A percentile compares a stretch with the other conserved stretches of the same genome.
phyloP scores from a whole-genome alignment of 92 coral and sea anemone genomes.

The Porites cylindrica region DNA sequence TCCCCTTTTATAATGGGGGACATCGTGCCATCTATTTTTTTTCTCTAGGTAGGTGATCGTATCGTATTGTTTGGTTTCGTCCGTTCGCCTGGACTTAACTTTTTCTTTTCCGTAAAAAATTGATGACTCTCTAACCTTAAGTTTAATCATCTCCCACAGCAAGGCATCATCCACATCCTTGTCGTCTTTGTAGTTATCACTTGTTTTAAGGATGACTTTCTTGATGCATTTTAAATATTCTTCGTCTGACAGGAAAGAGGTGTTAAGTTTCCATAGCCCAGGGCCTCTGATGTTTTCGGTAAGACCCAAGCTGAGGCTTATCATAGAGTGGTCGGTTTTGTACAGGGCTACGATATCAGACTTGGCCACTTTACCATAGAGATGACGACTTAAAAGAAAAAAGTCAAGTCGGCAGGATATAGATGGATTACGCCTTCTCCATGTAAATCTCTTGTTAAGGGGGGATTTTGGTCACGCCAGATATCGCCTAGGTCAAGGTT shows the following conservation, averaged over 20 bases:
- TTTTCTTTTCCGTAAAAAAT: neutral
- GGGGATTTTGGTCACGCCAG: neutral
- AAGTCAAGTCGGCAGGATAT: neutral
- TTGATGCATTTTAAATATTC: neutral
- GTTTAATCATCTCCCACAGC: no score
- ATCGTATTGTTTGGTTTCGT: neutral
- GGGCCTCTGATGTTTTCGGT: neutral
- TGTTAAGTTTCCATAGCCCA: neutral
- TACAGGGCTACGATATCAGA: neutral
- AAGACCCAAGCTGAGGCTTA: neutral
- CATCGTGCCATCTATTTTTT: no score
- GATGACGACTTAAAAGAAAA: no score
- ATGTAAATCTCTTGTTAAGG: neutral
- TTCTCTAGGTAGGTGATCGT: neutral
- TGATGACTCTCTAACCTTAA: neutral
- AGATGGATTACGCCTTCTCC: neutral
- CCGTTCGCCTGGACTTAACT: neutral
- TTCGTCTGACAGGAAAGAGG: neutral
- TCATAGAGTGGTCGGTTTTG: no score
- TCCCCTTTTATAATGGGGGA: no score
- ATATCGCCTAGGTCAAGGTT: constrained; percentile 3
- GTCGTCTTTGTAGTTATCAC: neutral
- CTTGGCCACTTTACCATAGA: neutral
- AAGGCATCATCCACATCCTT: neutral
- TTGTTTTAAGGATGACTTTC: neutral